phyloP scores from a whole-genome alignment of 2,888 invertebrate genomes.

The Tetropium fuscum region DNA sequence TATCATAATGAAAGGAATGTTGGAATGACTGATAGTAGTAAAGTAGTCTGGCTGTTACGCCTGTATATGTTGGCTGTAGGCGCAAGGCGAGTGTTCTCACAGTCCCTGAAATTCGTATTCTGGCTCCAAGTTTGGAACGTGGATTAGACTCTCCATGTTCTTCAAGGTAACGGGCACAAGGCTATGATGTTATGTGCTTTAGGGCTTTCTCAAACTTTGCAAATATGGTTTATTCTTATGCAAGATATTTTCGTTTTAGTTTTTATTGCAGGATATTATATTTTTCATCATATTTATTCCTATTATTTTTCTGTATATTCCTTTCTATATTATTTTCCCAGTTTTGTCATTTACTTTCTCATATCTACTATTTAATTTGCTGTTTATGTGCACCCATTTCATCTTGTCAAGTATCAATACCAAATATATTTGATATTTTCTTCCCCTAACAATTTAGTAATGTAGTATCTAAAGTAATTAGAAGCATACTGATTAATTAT shows the following conservation, averaged over 20 bases:
- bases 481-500: too few relatives aligned
- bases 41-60: constrained; percentile 53
- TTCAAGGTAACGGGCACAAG: constrained; percentile 54
- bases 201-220: constrained; percentile 20
- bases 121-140: constrained; percentile 85
- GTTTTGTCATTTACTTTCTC: neutral
- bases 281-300: neutral
- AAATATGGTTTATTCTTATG: neutral
- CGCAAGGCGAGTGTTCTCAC: constrained; percentile 80
- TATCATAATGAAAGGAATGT: constrained; percentile 31
- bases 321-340: neutral
- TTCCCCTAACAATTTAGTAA: too few relatives aligned
- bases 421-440: too few relatives aligned
- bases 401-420: too few relatives aligned
- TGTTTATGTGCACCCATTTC: too few relatives aligned
- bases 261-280: constrained; percentile 6
- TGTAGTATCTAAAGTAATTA: too few relatives aligned
- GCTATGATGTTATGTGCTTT: constrained; percentile 36
- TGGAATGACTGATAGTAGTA: constrained; percentile 48
- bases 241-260: neutral
- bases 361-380: too few relatives aligned
- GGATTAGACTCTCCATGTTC: constrained; percentile 73
- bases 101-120: constrained; percentile 84
- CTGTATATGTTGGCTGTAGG: constrained; percentile 67
- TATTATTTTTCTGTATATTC: neutral